Conservation (phyloP, 2,113 vertebrate genomes). For the Corythornis vintsioides region DNA sequence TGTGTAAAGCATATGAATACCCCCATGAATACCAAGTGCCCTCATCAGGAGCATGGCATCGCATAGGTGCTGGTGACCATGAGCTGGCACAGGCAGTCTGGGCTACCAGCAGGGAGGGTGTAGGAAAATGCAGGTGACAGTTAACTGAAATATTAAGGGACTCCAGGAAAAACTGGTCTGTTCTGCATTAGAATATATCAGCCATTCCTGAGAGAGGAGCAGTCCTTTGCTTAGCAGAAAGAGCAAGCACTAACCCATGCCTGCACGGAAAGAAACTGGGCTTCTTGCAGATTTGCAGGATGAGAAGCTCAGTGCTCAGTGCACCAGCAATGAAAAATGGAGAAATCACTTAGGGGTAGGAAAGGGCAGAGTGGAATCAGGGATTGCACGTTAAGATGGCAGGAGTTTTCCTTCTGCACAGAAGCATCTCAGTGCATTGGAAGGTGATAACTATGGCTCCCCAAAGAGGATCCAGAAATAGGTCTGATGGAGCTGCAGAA, state of each 20-base stretch:
- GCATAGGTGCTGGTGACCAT: background rate
- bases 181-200: background rate
- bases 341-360: background rate
- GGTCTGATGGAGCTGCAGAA: background rate
- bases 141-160: background rate
- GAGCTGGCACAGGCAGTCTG: background rate
- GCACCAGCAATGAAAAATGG: background rate
- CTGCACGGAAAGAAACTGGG: background rate
- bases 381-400: background rate
- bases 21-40: background rate
- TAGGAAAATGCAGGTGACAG: background rate
- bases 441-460: background rate
- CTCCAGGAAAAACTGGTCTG: background rate
- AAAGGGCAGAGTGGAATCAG: background rate
- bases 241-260: too few species aligned
- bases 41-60: background rate
- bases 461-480: background rate
- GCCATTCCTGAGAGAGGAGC: background rate
- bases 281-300: background rate
- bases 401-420: background rate
- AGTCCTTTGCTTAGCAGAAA: background rate
- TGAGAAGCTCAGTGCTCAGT: background rate
- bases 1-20: background rate
- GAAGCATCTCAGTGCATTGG: background rate
- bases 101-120: background rate